Conservation (phyloP, 2,797 vertebrate genomes). For the Gambelia wislizenii region DNA sequence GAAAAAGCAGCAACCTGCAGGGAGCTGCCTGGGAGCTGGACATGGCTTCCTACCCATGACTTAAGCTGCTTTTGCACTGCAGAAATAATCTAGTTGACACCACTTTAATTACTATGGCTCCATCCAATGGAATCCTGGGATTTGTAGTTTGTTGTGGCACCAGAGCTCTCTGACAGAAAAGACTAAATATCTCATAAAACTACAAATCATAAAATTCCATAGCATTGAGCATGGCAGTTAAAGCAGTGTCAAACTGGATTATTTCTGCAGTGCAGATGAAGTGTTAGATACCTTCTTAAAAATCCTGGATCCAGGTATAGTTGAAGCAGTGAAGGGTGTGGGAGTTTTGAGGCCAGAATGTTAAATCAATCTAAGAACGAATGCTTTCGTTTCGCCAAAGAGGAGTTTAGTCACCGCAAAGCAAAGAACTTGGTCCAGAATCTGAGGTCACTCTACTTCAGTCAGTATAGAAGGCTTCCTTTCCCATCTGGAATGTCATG, state of each 20-base stretch:
- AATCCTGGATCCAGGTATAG: background rate
- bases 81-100: no score
- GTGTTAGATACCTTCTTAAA: background rate
- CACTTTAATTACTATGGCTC: no score
- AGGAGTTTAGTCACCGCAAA: background rate
- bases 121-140: no score
- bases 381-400: background rate
- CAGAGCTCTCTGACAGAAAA: no score
- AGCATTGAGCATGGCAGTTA: no score
- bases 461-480: background rate
- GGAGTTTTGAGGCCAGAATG: background rate
- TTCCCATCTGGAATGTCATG: background rate
- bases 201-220: no score
- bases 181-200: no score
- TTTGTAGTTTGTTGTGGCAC: no score
- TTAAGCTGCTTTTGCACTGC: no score
- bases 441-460: background rate
- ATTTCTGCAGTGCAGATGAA: no score
- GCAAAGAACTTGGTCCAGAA: no score
- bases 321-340: background rate
- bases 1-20: background rate
- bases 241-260: no score
- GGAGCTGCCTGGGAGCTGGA: background rate
- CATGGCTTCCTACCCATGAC: background rate
- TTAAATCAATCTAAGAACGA: background rate